Base-by-base conservation (phyloP, 1,140 invertebrate genomes). In the Homarus americanus region DNA sequence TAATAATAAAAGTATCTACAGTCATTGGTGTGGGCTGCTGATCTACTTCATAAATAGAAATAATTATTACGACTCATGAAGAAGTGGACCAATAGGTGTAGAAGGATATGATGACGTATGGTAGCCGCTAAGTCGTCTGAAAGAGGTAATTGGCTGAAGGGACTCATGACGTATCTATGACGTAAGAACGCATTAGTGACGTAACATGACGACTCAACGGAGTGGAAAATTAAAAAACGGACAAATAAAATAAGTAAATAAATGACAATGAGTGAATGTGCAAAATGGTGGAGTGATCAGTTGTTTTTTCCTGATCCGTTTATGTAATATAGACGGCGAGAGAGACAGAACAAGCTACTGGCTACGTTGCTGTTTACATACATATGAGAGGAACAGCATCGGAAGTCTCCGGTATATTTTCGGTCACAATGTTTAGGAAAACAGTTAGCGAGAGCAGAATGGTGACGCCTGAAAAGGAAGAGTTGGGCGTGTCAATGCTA, bases 341-440 rank as follows among this genome's bases (percentile, higher is more conserved):
- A 80, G 40, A 80, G 78, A 38, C 72, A 58, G 69, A 88, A 80
- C 76, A 88, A 88, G 53, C 86, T 88, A 88, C 86, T 88, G 53
- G 75, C 85, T 87, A 87, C 28, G 40, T 79, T 36, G 58, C 36
- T 79, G 38, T 79, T 90, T 93, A 92, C 93, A 92, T 98, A 98
- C 97, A 97, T 97, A 98, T 97, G 96, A 98, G 95, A 95, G 97
- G 97, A 95, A 98, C 97, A 82, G 96, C 95, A 93, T 96, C 96
- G 49, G 96, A 96, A 20, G 96, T 96, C 76, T 96, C 95, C 78
- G 96, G 96, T 93, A 96, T 96, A 92, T 95, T 95, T 95, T 95
- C 94, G 44, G 95, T 96, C 85, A 96, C 94, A 93, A 97, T 95
- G 93, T 97, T 95, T 94, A 97, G 96, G 94, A 97, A 96, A 92